phyloP scores from a whole-genome alignment of 2,113 vertebrate species.

The Probosciger aterrimus region DNA sequence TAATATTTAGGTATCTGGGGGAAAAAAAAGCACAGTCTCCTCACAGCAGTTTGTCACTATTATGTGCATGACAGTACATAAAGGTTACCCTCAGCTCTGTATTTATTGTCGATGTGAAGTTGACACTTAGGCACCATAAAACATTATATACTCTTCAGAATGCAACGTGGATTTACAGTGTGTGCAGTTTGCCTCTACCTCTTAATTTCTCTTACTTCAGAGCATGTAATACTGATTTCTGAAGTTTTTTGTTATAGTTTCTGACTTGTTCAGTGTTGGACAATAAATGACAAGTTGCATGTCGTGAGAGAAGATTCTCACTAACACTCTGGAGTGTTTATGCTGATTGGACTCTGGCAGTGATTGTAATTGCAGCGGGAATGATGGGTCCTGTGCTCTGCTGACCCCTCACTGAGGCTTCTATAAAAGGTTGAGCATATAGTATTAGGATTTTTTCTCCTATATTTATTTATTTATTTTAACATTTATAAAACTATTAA shows the following conservation, averaged over 20 bases:
- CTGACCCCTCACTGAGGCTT: neutral
- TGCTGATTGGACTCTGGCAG: neutral
- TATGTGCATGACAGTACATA: neutral
- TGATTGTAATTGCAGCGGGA: neutral
- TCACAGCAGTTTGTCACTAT: neutral
- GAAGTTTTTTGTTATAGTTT: neutral
- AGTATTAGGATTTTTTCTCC: neutral
- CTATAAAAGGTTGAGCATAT: neutral
- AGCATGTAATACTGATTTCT: neutral
- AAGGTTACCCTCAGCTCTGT: neutral
- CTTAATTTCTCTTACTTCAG: neutral
- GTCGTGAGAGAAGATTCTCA: neutral
- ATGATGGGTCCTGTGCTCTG: neutral
- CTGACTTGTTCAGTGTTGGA: rapidly evolving
- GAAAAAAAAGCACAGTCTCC: neutral
- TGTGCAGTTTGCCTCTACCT: neutral
- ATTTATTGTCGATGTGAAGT: neutral
- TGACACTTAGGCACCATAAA: neutral
- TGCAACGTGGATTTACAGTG: neutral
- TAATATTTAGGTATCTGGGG: neutral
- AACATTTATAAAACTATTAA: neutral
- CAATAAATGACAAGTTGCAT: neutral
- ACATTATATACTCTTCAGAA: neutral
- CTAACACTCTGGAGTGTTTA: neutral
- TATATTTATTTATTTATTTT: neutral